Conservation (phyloP, 2,113 vertebrate species). For the Lethenteron reissneri region DNA sequence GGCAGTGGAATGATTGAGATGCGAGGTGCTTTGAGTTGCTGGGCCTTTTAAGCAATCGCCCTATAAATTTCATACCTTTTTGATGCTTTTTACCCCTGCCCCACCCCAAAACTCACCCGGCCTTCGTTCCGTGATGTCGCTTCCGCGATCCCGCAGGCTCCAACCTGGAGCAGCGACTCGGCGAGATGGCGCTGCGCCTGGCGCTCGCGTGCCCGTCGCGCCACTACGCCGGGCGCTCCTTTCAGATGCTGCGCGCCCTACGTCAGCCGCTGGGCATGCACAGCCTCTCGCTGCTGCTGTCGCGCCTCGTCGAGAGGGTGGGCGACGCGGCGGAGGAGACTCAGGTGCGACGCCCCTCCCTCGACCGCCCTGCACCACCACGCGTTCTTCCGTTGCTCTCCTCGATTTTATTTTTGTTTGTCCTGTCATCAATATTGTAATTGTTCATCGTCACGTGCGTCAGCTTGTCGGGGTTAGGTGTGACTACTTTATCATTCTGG, state of each 20-base stretch:
- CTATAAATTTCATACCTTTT: neutral
- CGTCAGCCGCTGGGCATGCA: constrained; percentile 81
- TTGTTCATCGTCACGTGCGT: no score
- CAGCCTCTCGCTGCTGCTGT: constrained; percentile 67
- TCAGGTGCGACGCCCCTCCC: constrained; percentile 34
- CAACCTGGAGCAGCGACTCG: constrained; percentile 83
- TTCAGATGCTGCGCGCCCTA: constrained; percentile 85
- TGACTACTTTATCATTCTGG: no score
- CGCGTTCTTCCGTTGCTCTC: neutral
- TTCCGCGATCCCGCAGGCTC: constrained; percentile 36
- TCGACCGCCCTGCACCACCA: neutral
- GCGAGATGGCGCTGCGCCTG: constrained; percentile 77
- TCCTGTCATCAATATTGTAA: neutral
- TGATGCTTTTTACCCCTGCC: neutral
- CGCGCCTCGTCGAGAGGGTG: constrained; percentile 80
- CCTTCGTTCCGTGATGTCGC: no score
- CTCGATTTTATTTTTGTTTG: neutral
- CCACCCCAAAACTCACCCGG: neutral
- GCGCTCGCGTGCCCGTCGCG: constrained; percentile 85
- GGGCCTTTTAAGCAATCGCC: no score
- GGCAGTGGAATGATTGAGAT: no score
- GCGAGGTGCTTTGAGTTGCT: no score
- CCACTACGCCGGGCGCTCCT: constrained; percentile 82
- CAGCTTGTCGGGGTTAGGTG: no score
- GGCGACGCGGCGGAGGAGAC: constrained; percentile 92